These are phyloP conservation scores for Pseudocheirus occidentalis DNA, from an alignment of 2,797 vertebrate species.

Conservation along the genomic window DNA sequence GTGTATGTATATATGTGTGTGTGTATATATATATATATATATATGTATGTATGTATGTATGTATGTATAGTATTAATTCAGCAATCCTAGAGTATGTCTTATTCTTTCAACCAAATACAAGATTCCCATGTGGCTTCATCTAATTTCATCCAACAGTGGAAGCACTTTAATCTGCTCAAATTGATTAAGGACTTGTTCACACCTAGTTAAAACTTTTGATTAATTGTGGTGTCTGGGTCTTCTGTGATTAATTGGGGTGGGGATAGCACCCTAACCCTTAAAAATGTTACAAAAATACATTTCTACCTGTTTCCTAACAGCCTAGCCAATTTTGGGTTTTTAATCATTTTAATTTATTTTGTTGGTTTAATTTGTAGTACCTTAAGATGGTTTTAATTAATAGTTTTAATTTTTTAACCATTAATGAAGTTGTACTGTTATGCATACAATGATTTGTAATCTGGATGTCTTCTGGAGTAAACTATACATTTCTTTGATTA, in stretches of 20 bases:
- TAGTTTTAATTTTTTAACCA: not conserved
- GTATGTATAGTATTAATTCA: not conserved
- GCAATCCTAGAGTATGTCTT: not conserved
- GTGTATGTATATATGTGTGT: too few species aligned
- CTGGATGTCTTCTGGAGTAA: not conserved
- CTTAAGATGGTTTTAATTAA: not conserved
- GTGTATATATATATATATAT: too few species aligned
- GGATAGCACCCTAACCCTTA: not conserved
- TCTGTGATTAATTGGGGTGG: not conserved
- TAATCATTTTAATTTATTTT: slow-evolving; percentile 2
- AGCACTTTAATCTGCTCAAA: not conserved
- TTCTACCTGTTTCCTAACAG: not conserved
- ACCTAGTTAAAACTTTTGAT: not conserved
- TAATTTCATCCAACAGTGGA: not conserved
- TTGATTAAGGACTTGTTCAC: not conserved
- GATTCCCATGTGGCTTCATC: not conserved
- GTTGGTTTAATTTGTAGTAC: not conserved
- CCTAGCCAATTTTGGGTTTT: not conserved
- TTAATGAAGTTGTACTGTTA: not conserved
- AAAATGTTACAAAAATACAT: not conserved
- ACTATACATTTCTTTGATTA: not conserved
- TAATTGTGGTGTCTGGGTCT: not conserved
- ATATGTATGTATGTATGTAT: too few species aligned
- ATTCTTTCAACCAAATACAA: not conserved
- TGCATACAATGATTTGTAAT: not conserved